Evolutionary conservation across 2,797 vertebrate genomes (phyloP).

Genomic region (Ctenopoma multispine): DNA sequence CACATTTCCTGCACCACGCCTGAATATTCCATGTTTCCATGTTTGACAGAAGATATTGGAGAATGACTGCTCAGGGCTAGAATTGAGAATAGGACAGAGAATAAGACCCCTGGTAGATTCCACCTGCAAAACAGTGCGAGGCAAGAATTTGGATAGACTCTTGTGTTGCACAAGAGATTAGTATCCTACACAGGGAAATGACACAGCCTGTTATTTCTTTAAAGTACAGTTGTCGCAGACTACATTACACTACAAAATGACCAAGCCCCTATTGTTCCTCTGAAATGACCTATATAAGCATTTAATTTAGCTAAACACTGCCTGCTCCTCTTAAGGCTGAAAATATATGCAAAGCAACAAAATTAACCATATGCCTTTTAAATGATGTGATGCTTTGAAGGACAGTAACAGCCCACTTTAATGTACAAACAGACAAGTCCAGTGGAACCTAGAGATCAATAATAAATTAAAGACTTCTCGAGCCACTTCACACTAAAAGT

Average conservation of each 20-base stretch:
- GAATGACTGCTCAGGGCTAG: background rate
- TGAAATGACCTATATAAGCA: conserved; percentile 49
- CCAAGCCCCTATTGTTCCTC: conserved; percentile 13
- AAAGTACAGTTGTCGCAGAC: conserved; percentile 19
- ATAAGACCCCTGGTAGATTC: conserved; percentile 23
- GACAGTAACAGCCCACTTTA: conserved; percentile 61
- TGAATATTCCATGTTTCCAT: conserved; percentile 30
- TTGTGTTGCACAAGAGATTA: conserved; percentile 12
- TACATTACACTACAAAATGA: background rate
- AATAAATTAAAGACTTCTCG: conserved; percentile 75
- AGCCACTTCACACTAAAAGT: conserved; percentile 63
- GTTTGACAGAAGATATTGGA: conserved; percentile 2
- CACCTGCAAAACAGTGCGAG: conserved; percentile 15
- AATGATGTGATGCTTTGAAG: conserved; percentile 62
- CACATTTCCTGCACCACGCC: conserved; percentile 10
- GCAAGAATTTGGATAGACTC: background rate
- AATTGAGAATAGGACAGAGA: conserved; percentile 5
- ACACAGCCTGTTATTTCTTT: conserved; percentile 30
- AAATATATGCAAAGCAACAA: conserved; percentile 48
- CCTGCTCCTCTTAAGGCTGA: conserved; percentile 5
- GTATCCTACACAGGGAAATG: conserved; percentile 7
- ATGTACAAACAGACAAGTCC: conserved; percentile 59
- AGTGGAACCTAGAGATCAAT: conserved; percentile 74
- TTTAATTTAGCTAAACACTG: conserved; percentile 47
- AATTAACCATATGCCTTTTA: conserved; percentile 55